Evolutionary conservation across 1,140 invertebrate genomes (phyloP), one percentile per base, ranked within the genome.

Genomic region (Manduca sexta): DNA sequence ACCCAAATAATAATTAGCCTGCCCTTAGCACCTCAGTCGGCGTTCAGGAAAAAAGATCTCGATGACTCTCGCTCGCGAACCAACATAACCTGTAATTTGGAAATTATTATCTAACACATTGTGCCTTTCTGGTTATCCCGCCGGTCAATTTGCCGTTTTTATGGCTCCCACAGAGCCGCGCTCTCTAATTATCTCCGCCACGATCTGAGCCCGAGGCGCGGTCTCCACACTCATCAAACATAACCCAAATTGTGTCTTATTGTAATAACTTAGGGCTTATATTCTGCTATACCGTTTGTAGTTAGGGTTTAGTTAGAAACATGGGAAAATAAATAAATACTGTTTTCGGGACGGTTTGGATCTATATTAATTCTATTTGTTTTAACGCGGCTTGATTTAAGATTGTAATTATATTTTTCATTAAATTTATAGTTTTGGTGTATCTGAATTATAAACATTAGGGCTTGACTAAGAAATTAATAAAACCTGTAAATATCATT

Each of bases 21-120:
- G 75, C 75, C 81, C 79, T 84, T 84, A 84, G 81, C 81, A 84
- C 77, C 81, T 84, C 72, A 64, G 75, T 70, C 71, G 69, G 74
- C 61, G 62, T 60, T 42, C 62, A 57, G 72, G 70, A 80, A 81
- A 83, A 84, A 81, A 74, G 65, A 70, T 52, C 61, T 52, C 58
- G 69, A 49, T 69, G 69, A 69, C 63, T 58, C 70, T 75, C 75
- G 77, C 74, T 73, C 71, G 77, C 81, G 69, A 79, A 82, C 74
- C 61, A 69, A 73, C 75, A 73, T 68, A 83, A 82, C 82, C 77
- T 83, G 76, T 85, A 85, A 85, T 85, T 85, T 83, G 79, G 79
- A 85, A 85, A 85, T 85, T 83, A 83, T 83, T 84, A 85, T 85
- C 82, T 85, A 85, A 85, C 82, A 85, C 82, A 85, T 85, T 85